Base-by-base conservation (phyloP, 2,113 vertebrate species). In the Pomatorhinus ruficollis region DNA sequence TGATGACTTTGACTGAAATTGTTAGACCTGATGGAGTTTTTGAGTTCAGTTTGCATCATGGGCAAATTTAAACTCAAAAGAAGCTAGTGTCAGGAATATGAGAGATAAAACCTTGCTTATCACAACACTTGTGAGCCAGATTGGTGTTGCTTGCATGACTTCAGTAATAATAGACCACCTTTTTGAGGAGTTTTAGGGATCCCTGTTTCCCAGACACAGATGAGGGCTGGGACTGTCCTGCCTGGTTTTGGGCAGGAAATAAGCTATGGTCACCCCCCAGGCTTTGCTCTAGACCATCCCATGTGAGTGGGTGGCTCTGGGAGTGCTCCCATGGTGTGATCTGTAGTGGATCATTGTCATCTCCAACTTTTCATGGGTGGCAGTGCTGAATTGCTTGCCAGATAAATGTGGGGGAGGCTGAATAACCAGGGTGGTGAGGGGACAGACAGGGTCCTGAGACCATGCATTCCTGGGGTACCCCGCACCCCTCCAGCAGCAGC, bases 271-370 rank as follows among this genome's bases (percentile, higher is more conserved):
- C 2, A 31, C 4, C 2, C 4, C 2, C 2, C 27, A 57, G 42
- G 13, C 25, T 64, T 69, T 60, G 20, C 15, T 56, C 35, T 42
- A 40, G 23, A 10, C 10, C 28, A 8, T 40, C 50, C 69, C 0
- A 0, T 16, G 20, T 20, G 11, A 33, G 23, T 2, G 10, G 5
- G 12, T 52, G 42, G 15, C 71, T 70, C 28, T 2, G 2, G 21
- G 21, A 47, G 10, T 33, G 15, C 40, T 42, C 15, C 45, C 10
- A 3, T 3, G 8, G 5, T 16, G 6, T 8, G 27, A 7, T 44
- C 23, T 0, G 0, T 11, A 24, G 24, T 0, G 1, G 14, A 37
- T 27, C 2, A 0, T 21, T 44, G 61, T 25, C 9, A 22, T 40
- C 56, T 37, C 52, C 28, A n/a, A 18, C 20, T 12, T 40, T 65